Evolutionary conservation across 2,113 vertebrate species (phyloP).

Genomic region (Pardalotus punctatus): DNA sequence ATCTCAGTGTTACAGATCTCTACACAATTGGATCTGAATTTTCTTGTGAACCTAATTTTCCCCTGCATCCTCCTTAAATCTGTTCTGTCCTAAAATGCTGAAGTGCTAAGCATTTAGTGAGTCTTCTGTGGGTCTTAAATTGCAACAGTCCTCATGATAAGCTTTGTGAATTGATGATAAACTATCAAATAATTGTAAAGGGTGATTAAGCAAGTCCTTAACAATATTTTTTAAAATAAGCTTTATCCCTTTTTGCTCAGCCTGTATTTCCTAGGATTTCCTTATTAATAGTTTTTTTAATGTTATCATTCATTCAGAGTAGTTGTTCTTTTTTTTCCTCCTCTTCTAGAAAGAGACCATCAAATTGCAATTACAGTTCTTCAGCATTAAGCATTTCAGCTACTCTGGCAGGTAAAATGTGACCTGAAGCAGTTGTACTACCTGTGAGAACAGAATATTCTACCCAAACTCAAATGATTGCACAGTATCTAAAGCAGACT

Average conservation of each 20-base stretch:
- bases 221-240: neutral
- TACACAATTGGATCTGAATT: neutral
- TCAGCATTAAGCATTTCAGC: conserved; percentile 40
- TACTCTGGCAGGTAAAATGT: conserved; percentile 66
- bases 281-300: neutral
- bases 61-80: neutral
- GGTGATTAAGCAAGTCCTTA: neutral
- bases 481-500: neutral
- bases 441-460: neutral
- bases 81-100: neutral
- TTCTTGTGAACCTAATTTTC: neutral
- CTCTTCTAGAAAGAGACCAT: conserved; percentile 19
- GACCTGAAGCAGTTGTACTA: neutral
- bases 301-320: neutral
- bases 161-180: neutral
- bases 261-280: neutral
- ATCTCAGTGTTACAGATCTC: neutral
- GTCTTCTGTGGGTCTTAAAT: neutral
- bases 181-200: neutral
- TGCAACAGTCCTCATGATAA: neutral
- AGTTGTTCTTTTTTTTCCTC: neutral
- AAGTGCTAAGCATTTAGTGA: neutral
- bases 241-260: neutral
- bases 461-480: neutral
- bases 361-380: neutral